Conservation (phyloP, 2,888 invertebrate species). For the Synanthedon myopaeformis region DNA sequence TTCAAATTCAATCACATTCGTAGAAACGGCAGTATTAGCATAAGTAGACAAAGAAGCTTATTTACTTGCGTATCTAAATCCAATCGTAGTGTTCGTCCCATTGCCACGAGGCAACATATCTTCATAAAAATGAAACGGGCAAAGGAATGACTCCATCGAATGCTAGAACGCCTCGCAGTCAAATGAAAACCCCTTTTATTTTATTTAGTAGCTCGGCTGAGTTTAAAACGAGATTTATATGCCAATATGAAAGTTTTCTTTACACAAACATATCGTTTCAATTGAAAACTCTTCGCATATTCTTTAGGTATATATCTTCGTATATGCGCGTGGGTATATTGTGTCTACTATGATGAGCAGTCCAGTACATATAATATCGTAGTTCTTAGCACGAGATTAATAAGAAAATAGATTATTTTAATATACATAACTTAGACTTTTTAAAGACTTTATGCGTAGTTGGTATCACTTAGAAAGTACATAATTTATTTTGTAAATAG, state of each 20-base stretch:
- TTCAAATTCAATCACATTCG: slow-evolving; percentile 15
- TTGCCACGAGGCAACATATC: slow-evolving; percentile 42
- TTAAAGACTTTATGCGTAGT: no score
- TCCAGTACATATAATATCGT: no score
- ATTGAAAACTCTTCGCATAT: background rate
- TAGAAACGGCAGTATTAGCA: slow-evolving; percentile 10
- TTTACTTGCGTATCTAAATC: slow-evolving; percentile 31
- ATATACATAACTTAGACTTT: no score
- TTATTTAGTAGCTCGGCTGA: slow-evolving; percentile 48
- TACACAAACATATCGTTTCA: background rate
- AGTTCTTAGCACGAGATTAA: no score
- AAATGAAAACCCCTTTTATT: slow-evolving; percentile 47
- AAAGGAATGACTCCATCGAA: slow-evolving; percentile 36
- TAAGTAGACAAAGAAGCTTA: slow-evolving; percentile 21
- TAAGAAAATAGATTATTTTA: no score
- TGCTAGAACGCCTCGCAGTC: slow-evolving; percentile 19
- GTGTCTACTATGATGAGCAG: no score
- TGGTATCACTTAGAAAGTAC: no score
- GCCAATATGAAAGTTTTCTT: slow-evolving; percentile 30
- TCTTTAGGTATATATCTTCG: no score
- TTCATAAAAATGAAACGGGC: slow-evolving; percentile 55
- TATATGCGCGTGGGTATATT: no score
- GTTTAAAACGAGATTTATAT: slow-evolving; percentile 57
- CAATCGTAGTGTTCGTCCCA: slow-evolving; percentile 14
- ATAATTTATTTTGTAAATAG: no score